These are phyloP conservation scores for Melieria crassipennis DNA, from an alignment of 2,888 invertebrate species.

Conservation along the genomic window DNA sequence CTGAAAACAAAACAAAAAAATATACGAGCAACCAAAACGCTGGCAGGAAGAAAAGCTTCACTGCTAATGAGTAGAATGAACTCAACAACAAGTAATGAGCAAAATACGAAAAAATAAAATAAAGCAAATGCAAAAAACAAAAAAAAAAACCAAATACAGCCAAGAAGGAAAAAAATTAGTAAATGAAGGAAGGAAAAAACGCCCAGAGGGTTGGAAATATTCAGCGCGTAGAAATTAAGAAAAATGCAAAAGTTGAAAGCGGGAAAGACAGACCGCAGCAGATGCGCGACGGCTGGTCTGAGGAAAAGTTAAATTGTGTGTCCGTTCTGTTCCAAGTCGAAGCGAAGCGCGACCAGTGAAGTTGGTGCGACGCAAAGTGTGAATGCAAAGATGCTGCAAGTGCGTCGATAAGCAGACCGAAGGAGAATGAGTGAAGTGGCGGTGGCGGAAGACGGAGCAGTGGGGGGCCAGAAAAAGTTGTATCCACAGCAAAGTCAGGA, in stretches of 20 bases:
- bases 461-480: neutral
- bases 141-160: neutral
- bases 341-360: neutral
- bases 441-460: neutral
- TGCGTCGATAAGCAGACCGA: too few species aligned
- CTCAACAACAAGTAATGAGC: slow-evolving; percentile 35
- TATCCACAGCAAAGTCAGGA: too few species aligned
- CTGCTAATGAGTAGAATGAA: slow-evolving; percentile 43
- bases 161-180: slow-evolving; percentile 20
- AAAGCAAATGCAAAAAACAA: neutral
- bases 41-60: slow-evolving; percentile 17
- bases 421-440: too few species aligned
- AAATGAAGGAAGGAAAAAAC: slow-evolving; percentile 8
- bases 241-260: slow-evolving; percentile 20
- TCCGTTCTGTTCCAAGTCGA: neutral
- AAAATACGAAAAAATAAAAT: slow-evolving; percentile 17
- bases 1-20: slow-evolving; percentile 19
- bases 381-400: too few species aligned
- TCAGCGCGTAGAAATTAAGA: slow-evolving; percentile 10
- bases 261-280: slow-evolving; percentile 14
- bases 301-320: neutral
- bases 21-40: slow-evolving; percentile 5
- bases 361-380: neutral
- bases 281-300: neutral
- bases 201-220: slow-evolving; percentile 29